Base-by-base conservation (phyloP, 2,797 vertebrate genomes). In the Alcedo atthis region DNA sequence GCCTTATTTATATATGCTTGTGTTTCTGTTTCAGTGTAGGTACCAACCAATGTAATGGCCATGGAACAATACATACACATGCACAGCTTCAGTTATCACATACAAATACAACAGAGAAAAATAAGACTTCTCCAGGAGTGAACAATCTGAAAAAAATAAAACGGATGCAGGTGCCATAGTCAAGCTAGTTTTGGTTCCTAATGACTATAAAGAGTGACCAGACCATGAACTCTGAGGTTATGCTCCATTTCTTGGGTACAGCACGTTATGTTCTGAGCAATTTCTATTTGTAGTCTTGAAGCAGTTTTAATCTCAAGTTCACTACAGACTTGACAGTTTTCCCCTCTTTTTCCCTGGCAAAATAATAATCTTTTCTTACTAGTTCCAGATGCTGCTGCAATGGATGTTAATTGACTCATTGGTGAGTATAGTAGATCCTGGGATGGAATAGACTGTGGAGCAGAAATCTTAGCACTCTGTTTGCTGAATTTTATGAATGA, bases 161-260 rank as follows among this genome's bases (percentile, higher is more conserved):
- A 96, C 91, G 85, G 87, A 83, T 97, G 87, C 97, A 98, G 97
- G 95, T 98, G 96, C 93, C 93, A 96, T 93, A 90, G 93, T 90
- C 63, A 87, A 93, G 92, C 82, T 95, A 70, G 96, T 97, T 97
- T 96, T 97, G 90, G 96, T 96, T 97, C 93, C 81, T 93, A 94
- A 93, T 96, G 81, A 88, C 92, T 93, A 84, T 93, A 96, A 97
- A 95, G 91, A 96, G 89, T 96, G 94, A 93, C 95, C 97, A 97
- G 96, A 95, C 89, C 75, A 71, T 97, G 97, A 98, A 96, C 97
- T 95, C 90, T 92, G 81, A 92, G 90, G 79, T 93, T 95, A 93
- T 82, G 64, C 94, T 95, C 93, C 51, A 49, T 95, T 96, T 96
- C 83, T 96, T 75, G 37, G 30, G 51, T 96, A 89, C 89, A 93